Base-by-base conservation (phyloP, 1,140 invertebrate species). In the Procambarus clarkii region DNA sequence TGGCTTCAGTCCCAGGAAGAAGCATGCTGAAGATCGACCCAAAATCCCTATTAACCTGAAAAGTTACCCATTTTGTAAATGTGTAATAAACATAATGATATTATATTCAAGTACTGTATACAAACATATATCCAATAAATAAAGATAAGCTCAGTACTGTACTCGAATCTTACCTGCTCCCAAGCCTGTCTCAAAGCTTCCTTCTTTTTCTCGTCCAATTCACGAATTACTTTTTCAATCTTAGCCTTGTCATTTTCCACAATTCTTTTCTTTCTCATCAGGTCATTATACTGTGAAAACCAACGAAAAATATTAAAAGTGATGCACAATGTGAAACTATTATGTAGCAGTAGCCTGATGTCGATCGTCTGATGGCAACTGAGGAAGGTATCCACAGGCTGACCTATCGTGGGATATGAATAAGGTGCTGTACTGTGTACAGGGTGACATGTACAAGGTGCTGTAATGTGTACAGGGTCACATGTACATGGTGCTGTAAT, bases 21-120 rank as follows among this genome's bases (percentile, higher is more conserved):
- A 99, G 95, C 0, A 97, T 97, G 91, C 96, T 96, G 94, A 99
- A 99, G 94, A 99, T 99, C 1, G 97, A 97, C n/a, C 98, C 98
- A 95, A 99, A 99, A 95, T 99, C 98, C 94, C 96, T 95, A 92
- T 97, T 97, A 0, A 98, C 97, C 92, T 93, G 83, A 50, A 34
- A 24, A 54, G 9, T 18, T 34, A 69, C 69, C 21, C 4, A 18
- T 64, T 64, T 54, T 54, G 50, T 18, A 64, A 64, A 18, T 64
- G 13, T 21, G 4, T 64, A 64, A 64, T 18, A 64, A 34, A 0
- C 34, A 34, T 34, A 34, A 34, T 34, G 34, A 34, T 34, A 34
- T 34, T 34, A 34, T 34, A 34, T 34, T 34, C 34, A 34, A 34
- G 1, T 34, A 34, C 34, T 34, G 34, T 34, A 34, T 34, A 34